Evolutionary conservation across 2,113 vertebrate genomes (phyloP).

Genomic region (Pelobates fuscus): DNA sequence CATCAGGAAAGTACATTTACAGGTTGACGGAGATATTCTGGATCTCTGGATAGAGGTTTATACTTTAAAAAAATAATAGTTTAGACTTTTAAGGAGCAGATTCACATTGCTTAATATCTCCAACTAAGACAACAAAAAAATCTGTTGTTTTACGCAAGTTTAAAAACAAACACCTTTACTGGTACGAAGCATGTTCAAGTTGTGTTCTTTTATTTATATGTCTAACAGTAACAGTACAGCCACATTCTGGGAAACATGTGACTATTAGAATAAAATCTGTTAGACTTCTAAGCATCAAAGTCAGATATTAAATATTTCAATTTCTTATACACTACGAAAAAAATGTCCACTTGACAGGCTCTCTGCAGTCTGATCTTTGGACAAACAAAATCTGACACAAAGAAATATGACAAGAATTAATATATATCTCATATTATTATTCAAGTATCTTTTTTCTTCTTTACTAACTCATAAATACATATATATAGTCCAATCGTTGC

Average conservation of each 20-base stretch:
- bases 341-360: neutral
- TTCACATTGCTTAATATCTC: conserved; percentile 72
- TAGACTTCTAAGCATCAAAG: neutral
- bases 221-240: neutral
- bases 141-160: conserved; percentile 77
- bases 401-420: neutral
- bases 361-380: neutral
- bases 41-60: conserved; percentile 6
- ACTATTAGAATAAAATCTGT: neutral
- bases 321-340: neutral
- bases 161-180: conserved; percentile 68
- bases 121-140: conserved; percentile 75
- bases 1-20: conserved; percentile 78
- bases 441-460: conserved; percentile 52
- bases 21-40: conserved; percentile 60
- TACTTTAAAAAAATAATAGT: conserved; percentile 81
- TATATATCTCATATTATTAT: neutral
- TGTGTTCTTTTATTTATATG: conserved; percentile 60
- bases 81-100: conserved; percentile 74
- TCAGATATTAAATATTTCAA: neutral
- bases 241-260: neutral
- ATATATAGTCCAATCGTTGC: conserved; percentile 62
- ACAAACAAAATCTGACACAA: neutral
- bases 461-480: conserved; percentile 44
- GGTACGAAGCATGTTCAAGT: conserved; percentile 74